Conservation (phyloP, 2,797 vertebrate species). For the Sylvilagus floridanus region DNA sequence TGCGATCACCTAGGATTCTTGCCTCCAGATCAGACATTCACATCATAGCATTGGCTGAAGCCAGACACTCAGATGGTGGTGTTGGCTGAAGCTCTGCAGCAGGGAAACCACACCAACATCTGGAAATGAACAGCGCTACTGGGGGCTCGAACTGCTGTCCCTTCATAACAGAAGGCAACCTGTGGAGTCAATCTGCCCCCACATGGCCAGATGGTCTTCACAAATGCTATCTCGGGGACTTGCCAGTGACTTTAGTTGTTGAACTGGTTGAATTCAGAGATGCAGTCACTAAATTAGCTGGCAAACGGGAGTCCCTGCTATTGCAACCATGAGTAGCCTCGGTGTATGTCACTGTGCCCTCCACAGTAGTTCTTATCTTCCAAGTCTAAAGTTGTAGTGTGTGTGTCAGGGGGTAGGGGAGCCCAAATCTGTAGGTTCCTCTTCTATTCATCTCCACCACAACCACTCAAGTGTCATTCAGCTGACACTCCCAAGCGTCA, state of each 20-base stretch:
- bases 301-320: not conserved
- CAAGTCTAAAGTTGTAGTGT: not conserved
- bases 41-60: too few species aligned
- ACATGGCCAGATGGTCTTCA: not conserved
- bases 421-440: not conserved
- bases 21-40: too few species aligned
- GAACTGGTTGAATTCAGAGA: not conserved
- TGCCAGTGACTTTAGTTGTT: not conserved
- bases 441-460: not conserved
- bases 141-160: not conserved
- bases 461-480: too few species aligned
- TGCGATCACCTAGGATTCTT: not conserved
- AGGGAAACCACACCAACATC: not conserved
- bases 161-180: not conserved
- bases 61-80: not conserved
- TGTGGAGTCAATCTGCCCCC: not conserved
- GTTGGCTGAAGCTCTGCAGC: rapidly evolving
- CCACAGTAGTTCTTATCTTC: not conserved
- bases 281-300: not conserved
- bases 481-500: not conserved
- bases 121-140: not conserved
- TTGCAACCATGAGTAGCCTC: not conserved
- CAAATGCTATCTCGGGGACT: not conserved
- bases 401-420: not conserved
- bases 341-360: too few species aligned